Percentiles rank a stretch among this genome's conserved stretches.
These are phyloP conservation scores for Charanyca ferruginea DNA, from an alignment of 2,888 invertebrate species.

Conservation along the genomic window DNA sequence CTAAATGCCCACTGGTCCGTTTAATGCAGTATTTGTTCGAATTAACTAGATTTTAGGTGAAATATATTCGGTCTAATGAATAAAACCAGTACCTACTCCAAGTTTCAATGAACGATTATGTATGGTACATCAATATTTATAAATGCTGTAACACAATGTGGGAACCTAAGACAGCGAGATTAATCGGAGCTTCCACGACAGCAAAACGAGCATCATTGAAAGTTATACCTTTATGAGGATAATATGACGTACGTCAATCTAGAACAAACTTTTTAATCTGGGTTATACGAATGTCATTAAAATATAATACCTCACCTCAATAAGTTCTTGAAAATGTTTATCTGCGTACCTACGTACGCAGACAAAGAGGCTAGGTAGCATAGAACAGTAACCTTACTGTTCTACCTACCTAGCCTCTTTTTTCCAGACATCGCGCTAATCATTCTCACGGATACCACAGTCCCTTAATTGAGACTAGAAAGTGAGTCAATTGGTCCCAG, in stretches of 20 bases:
- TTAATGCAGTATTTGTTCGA: slow-evolving; percentile 67
- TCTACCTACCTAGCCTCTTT: slow-evolving; percentile 10
- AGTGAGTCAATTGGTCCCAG: slow-evolving; percentile 77
- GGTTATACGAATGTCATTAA: neutral
- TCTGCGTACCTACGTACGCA: no score
- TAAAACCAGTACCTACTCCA: slow-evolving; percentile 28
- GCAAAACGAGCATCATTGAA: slow-evolving; percentile 17
- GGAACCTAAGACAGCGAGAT: slow-evolving; percentile 16
- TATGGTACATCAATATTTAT: slow-evolving; percentile 28
- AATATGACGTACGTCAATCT: neutral
- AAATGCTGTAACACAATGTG: slow-evolving; percentile 26
- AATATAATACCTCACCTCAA: no score
- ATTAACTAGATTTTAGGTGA: slow-evolving; percentile 48
- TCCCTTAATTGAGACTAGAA: slow-evolving; percentile 79
- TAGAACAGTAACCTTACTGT: no score
- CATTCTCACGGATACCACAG: slow-evolving; percentile 51
- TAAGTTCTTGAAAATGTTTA: no score
- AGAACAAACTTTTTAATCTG: slow-evolving; percentile 2
- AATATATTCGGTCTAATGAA: slow-evolving; percentile 43
- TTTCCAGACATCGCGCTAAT: slow-evolving; percentile 32
- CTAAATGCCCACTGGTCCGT: slow-evolving; percentile 75
- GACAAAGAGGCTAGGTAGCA: no score
- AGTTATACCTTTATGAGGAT: slow-evolving; percentile 8
- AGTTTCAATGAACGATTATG: slow-evolving; percentile 15
- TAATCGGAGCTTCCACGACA: slow-evolving; percentile 7